Evolutionary conservation across 1,140 invertebrate genomes (phyloP).

Genomic region (Gonatopus flavifemur): DNA sequence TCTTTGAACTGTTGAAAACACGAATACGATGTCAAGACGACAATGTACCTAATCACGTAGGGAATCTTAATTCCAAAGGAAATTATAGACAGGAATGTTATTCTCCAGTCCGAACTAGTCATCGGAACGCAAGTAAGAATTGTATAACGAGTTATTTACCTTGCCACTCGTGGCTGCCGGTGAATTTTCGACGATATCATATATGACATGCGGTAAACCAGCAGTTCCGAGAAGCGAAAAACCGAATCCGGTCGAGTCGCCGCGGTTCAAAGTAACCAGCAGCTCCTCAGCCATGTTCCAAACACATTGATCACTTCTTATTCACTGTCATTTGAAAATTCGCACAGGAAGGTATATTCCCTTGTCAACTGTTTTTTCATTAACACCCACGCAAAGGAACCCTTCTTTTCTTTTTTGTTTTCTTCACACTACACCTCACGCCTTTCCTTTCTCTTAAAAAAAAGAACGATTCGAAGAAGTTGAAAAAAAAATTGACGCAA

Average conservation of each 20-base stretch:
- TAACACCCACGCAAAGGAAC: background rate
- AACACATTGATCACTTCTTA: constrained; percentile 44
- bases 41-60: no score
- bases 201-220: constrained; percentile 86
- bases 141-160: constrained; percentile 62
- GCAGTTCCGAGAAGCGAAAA: constrained; percentile 86
- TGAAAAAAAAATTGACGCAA: no score
- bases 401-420: background rate
- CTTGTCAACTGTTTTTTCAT: background rate
- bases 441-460: background rate
- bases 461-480: constrained; percentile 13
- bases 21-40: no score
- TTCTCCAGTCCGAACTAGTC: no score
- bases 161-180: constrained; percentile 84
- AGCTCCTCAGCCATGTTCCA: constrained; percentile 82
- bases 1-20: no score
- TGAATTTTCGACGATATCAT: constrained; percentile 88
- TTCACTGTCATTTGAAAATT: constrained; percentile 36
- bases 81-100: no score
- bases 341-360: background rate
- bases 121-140: no score
- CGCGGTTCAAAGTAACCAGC: constrained; percentile 78
- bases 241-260: constrained; percentile 82
- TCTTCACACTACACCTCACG: background rate
- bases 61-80: no score